Conservation (phyloP, 2,113 vertebrate species). For the Laticauda colubrina region DNA sequence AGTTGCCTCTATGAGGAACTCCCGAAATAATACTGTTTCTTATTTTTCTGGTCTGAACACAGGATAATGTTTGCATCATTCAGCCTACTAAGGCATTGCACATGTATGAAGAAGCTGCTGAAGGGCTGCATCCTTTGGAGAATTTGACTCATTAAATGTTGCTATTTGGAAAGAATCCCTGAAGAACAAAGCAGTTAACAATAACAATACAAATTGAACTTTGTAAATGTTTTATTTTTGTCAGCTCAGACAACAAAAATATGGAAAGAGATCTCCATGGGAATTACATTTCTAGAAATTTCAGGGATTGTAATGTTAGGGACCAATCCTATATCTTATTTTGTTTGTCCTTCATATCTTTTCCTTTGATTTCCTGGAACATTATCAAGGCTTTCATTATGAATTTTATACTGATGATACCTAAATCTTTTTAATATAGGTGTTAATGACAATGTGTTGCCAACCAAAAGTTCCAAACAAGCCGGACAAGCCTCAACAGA, state of each 20-base stretch:
- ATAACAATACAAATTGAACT: not conserved
- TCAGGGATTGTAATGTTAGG: not conserved
- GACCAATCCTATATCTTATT: not conserved
- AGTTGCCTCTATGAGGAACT: not conserved
- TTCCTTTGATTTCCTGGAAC: not conserved
- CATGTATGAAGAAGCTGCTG: not conserved
- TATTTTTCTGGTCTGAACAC: not conserved
- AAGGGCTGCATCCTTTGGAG: not conserved
- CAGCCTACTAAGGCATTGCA: too few species aligned
- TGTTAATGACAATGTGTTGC: not conserved
- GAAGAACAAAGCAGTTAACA: not conserved
- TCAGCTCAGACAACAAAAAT: not conserved
- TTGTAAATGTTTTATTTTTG: not conserved
- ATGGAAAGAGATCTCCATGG: not conserved
- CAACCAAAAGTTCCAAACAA: not conserved
- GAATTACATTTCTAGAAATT: not conserved
- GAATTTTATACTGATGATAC: not conserved
- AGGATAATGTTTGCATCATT: too few species aligned
- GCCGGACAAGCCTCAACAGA: not conserved
- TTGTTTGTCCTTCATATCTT: not conserved
- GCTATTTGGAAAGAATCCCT: not conserved
- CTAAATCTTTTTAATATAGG: not conserved
- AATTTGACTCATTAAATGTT: not conserved
- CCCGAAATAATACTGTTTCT: not conserved
- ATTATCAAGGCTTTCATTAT: not conserved